Conservation (phyloP, 2,113 vertebrate genomes). For the Canis aureus region DNA sequence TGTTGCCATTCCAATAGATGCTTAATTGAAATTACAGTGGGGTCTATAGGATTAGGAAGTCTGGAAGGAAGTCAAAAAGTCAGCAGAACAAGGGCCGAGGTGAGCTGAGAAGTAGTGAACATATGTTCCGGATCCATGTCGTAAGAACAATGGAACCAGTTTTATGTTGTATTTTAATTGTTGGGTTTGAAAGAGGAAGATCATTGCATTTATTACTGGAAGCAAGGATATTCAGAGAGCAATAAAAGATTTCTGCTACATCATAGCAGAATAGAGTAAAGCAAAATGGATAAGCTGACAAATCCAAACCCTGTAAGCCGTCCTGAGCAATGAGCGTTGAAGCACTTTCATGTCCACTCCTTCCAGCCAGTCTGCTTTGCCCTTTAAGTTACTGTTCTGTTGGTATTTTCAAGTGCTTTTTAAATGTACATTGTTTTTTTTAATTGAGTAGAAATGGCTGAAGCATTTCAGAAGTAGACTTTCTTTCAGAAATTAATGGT, state of each 20-base stretch:
- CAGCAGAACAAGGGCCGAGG: not conserved
- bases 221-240: not conserved
- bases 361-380: not conserved
- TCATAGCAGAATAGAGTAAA: not conserved
- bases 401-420: not conserved
- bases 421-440: not conserved
- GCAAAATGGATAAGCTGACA: not conserved
- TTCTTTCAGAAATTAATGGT: not conserved
- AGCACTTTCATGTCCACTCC: not conserved
- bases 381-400: not conserved
- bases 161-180: slow-evolving; percentile 26
- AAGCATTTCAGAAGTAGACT: slow-evolving; percentile 28
- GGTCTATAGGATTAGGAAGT: not conserved
- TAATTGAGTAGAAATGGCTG: not conserved
- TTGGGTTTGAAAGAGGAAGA: not conserved
- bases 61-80: not conserved
- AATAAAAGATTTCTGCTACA: not conserved
- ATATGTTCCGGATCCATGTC: not conserved
- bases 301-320: rapidly evolving
- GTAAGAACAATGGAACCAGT: not conserved
- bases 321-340: not conserved
- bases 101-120: not conserved
- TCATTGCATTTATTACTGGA: slow-evolving; percentile 25
- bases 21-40: not conserved
- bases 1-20: not conserved